phyloP scores from a whole-genome alignment of 2,888 invertebrate species.

The Octonoba sinensis region DNA sequence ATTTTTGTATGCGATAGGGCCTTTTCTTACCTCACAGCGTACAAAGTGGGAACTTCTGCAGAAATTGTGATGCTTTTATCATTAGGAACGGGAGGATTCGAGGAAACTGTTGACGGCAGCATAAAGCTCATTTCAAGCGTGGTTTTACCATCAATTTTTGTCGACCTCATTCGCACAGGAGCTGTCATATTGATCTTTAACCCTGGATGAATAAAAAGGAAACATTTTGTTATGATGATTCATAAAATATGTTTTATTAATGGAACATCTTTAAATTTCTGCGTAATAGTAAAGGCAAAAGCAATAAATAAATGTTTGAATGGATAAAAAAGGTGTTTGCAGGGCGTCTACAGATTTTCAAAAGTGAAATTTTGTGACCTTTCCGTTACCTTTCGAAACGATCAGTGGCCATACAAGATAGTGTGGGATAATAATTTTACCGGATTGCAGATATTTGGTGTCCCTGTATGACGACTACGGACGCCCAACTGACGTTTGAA shows the following conservation, averaged over 20 bases:
- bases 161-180: conserved; percentile 31
- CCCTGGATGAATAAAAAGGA: conserved; percentile 7
- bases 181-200: conserved; percentile 47
- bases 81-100: conserved; percentile 29
- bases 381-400: too few relatives aligned
- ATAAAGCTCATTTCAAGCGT: conserved; percentile 38
- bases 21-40: conserved; percentile 42
- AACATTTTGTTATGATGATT: not conserved
- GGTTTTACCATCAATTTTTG: not conserved
- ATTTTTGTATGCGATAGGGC: too few relatives aligned
- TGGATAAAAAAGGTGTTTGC: not conserved
- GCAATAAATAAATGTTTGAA: not conserved
- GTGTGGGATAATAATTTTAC: too few relatives aligned
- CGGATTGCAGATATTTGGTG: too few relatives aligned
- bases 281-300: not conserved
- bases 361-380: too few relatives aligned
- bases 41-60: conserved; percentile 18
- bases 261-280: too few relatives aligned
- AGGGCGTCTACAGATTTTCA: too few relatives aligned
- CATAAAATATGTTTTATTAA: not conserved
- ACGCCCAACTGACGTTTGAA: too few relatives aligned
- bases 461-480: too few relatives aligned
- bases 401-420: too few relatives aligned
- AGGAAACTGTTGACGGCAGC: conserved; percentile 19
- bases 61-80: conserved; percentile 13